Base-by-base conservation (phyloP, 1,140 invertebrate species). In the Gryllus bimaculatus region DNA sequence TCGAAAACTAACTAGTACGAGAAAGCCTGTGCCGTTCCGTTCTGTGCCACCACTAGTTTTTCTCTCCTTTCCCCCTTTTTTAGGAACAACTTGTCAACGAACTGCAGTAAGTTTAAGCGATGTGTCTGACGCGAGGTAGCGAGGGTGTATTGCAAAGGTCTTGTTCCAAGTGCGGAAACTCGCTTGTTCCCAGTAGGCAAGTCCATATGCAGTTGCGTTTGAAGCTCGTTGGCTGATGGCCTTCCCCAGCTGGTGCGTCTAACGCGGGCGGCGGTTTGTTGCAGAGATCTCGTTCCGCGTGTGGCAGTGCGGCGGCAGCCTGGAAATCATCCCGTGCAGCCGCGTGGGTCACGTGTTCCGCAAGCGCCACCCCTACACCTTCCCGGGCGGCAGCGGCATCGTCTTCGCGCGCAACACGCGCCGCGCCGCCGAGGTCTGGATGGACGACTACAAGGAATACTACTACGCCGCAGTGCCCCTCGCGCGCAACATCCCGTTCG, bases 291-390 rank as follows among this genome's bases (percentile, higher is more conserved):
- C 91, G 73, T 92, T 92, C 84, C 89, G 95, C 82, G 94, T 96
- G n/a, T 97, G 96, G 97, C 96, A 98, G 86, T 99, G 97, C 84
- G 96, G 97, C 7, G 97, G 97, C 20, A 95, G 92, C 80, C 85
- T 98, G 77, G 95, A 98, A 87, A 98, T 98, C 81, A 95, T 97
- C 48, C 96, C 96, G 0, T 98, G 96, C 85, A 97, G 95, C 73
- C 90, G 95, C 26, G 93, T 95, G 18, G 96, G 96, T 2, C 97
- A 97, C 87, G 93, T 97, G 75, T 93, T 95, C 86, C 90, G 97
- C 12, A 99, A 99, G 86, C 91, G 94, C 76, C 96, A 97, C 85
- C 97, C 97, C 0, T 98, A 98, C 86, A 95, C 96, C 73, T 99
- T 97, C 87, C 94, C 96, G 0, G 96, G 96, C 0, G 95, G 95